Evolutionary conservation across 2,888 invertebrate species (phyloP), one percentile per base, ranked within the genome.

Genomic region (Leucoptera coffeella): DNA sequence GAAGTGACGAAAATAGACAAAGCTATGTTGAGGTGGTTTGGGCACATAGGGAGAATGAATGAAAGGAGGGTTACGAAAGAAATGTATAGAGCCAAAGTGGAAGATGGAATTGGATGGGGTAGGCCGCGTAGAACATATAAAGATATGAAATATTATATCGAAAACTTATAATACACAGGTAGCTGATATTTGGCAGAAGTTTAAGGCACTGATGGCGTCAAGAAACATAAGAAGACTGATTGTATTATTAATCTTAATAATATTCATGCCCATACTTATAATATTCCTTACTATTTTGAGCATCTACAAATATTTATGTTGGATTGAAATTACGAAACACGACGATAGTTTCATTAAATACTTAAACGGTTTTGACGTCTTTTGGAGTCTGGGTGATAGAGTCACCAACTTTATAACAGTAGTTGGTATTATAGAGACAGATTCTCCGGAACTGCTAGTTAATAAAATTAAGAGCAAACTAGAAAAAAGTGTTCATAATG

Each of bases 321-420:
- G 38, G 9, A 30, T 47, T n/a, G 30, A 46, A 3, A 53, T 55
- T 15, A 46, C 38, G 31, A 36, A 34, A 29, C 45, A 38, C 29
- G 56, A 56, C 23, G 42, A 50, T 20, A 40, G 52, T 30, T 76
- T 67, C 34, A 55, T 45, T 3, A 56, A 59, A 12, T 53, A 74
- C 11, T 43, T 77, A 12, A 54, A 65, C 17, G 75, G 75, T 22
- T 57, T 62, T 6, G 76, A 77, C 36, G 57, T 61, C 2, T 55
- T 75, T 28, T 75, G 74, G 73, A 64, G 72, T 15, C 36, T 73
- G 12, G 74, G 75, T 42, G 57, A 65, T 15, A 47, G n/a, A n/a
- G n/a, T n/a, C n/a, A n/a, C n/a, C n/a, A n/a, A n/a, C n/a, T n/a
- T 73, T 12, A 73, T 73, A 26, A 73, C 73, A 28, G 58, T 73